Conservation (phyloP, 53 echinoderm and acorn worm genomes). For the Holothuria scabra region DNA sequence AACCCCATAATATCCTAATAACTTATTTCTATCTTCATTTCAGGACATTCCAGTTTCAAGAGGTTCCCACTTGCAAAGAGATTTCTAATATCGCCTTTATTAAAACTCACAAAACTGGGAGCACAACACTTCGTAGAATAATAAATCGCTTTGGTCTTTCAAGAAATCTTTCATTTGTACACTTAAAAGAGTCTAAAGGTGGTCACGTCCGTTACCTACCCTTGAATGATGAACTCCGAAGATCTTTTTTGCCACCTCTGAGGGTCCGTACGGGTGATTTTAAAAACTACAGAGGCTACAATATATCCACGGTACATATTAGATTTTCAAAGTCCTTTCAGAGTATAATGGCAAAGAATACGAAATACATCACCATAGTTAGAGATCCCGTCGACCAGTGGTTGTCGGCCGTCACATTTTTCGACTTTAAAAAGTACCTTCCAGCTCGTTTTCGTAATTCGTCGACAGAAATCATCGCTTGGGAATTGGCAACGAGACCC, state of each 20-base stretch:
- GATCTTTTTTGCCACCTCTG: slow-evolving; percentile 51
- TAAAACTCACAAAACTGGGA: slow-evolving; percentile 65
- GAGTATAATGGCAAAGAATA: slow-evolving; percentile 47
- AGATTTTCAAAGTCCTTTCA: slow-evolving; percentile 48
- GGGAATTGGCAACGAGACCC: slow-evolving; percentile 28
- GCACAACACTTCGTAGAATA: slow-evolving; percentile 51
- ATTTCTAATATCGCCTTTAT: slow-evolving; percentile 43
- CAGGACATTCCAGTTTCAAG: background rate
- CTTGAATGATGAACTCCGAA: background rate
- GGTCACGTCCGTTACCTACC: slow-evolving; percentile 46
- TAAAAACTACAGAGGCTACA: slow-evolving; percentile 27
- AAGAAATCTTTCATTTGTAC: slow-evolving; percentile 43
- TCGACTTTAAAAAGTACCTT: slow-evolving; percentile 47
- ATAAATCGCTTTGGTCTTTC: slow-evolving; percentile 53
- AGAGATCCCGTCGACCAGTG: slow-evolving; percentile 55
- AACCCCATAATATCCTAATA: too few species aligned
- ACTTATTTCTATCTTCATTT: background rate
- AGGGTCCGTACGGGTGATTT: slow-evolving; percentile 25
- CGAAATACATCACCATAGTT: slow-evolving; percentile 61
- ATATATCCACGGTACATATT: slow-evolving; percentile 51
- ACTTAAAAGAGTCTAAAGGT: background rate
- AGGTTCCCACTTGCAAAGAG: background rate
- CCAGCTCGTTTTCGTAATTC: background rate
- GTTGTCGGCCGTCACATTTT: slow-evolving; percentile 55
- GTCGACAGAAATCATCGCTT: slow-evolving; percentile 31